These are phyloP conservation scores for Phaethon lepturus DNA, from an alignment of 2,113 vertebrate species.

Conservation along the genomic window DNA sequence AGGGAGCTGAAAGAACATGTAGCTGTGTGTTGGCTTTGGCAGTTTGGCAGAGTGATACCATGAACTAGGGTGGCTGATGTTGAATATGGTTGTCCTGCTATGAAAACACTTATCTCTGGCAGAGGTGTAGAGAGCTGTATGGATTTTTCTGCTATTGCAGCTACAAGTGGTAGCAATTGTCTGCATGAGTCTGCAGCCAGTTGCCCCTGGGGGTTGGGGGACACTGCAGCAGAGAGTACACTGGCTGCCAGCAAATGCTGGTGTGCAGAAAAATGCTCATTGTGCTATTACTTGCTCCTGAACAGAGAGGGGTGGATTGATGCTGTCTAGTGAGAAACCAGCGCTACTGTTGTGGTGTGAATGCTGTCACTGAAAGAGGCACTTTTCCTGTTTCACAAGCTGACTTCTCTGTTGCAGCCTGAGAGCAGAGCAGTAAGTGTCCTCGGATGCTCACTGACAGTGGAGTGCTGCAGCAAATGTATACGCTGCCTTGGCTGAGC, in stretches of 20 bases:
- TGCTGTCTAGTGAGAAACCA: not conserved
- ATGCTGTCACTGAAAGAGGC: not conserved
- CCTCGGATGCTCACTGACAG: not conserved
- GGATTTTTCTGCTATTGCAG: not conserved
- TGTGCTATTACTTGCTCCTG: not conserved
- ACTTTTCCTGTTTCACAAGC: constrained; percentile 10
- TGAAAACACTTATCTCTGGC: not conserved
- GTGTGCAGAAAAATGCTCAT: not conserved
- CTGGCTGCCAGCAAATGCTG: not conserved
- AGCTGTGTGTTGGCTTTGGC: not conserved
- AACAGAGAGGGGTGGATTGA: not conserved
- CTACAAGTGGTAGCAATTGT: not conserved
- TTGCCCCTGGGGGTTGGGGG: not conserved
- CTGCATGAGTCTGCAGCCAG: not conserved
- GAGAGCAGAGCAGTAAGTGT: not conserved
- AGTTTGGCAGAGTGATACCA: not conserved
- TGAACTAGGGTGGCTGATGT: not conserved
- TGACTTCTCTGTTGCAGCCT: not conserved
- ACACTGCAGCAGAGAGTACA: fast-evolving
- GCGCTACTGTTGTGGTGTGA: not conserved
- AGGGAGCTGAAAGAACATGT: not conserved
- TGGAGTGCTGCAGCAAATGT: not conserved
- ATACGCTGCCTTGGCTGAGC: not conserved
- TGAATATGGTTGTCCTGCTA: not conserved
- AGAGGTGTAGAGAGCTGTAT: not conserved